Evolutionary conservation across 2,888 invertebrate genomes (phyloP).

Genomic region (Desoria tigrina): DNA sequence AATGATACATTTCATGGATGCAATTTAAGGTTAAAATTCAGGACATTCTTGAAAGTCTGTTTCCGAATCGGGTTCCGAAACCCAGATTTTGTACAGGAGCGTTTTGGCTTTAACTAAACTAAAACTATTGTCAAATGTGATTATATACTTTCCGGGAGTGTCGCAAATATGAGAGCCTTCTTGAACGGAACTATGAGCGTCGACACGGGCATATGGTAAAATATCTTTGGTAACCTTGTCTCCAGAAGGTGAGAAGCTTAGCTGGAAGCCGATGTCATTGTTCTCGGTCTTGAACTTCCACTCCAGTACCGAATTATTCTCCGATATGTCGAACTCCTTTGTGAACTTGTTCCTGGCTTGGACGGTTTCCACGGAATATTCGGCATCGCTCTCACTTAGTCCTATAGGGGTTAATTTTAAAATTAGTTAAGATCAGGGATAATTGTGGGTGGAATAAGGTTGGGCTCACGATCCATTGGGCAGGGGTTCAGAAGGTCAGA

Average conservation of each 20-base stretch:
- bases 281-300: conserved; percentile 19
- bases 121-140: conserved; percentile 34
- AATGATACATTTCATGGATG: too few species aligned
- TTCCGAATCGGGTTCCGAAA: background rate
- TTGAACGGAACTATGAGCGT: conserved; percentile 20
- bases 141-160: conserved; percentile 20
- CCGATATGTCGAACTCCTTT: background rate
- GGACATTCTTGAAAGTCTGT: background rate
- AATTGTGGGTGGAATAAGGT: too few species aligned
- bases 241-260: conserved; percentile 1
- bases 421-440: too few species aligned
- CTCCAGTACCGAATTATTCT: conserved; percentile 7
- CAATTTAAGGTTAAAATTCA: background rate
- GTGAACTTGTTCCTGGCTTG: conserved; percentile 6
- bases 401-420: too few species aligned
- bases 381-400: conserved; percentile 1
- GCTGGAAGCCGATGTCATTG: conserved; percentile 12
- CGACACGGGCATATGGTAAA: conserved; percentile 14
- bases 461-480: too few species aligned
- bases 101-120: conserved; percentile 30
- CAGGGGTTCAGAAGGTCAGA: too few species aligned
- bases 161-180: conserved; percentile 17
- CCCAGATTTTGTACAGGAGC: conserved; percentile 20
- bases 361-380: background rate
- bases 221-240: background rate